Conservation (phyloP, 1,140 invertebrate species). For the Parasteatoda tepidariorum region DNA sequence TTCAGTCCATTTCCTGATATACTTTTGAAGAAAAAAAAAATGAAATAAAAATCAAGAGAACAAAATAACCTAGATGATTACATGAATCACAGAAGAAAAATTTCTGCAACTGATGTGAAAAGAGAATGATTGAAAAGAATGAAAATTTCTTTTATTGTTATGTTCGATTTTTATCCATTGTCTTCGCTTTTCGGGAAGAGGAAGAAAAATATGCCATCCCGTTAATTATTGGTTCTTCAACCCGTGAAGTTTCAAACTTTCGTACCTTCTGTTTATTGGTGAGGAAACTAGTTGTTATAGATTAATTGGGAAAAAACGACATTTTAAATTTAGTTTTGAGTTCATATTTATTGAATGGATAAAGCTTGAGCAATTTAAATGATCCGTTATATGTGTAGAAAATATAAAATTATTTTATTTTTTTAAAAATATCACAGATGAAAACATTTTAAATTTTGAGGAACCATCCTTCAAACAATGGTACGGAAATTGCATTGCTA, state of each 20-base stretch:
- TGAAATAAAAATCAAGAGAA: neutral
- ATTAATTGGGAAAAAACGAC: no score
- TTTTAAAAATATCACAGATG: no score
- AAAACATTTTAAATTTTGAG: no score
- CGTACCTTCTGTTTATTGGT: no score
- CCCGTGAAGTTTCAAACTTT: neutral
- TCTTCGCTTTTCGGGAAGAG: neutral
- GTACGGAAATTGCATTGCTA: no score
- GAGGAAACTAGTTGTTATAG: no score
- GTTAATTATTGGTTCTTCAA: neutral
- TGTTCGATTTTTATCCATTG: neutral
- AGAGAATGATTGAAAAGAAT: constrained; percentile 27
- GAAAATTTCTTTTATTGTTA: neutral
- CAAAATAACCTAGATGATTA: constrained; percentile 43
- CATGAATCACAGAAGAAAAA: constrained; percentile 49
- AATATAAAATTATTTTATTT: no score
- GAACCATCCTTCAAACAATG: no score
- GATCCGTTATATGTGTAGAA: no score
- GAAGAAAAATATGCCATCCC: neutral
- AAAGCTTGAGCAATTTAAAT: no score
- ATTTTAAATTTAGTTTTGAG: no score
- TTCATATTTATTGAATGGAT: no score
- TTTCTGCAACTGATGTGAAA: constrained; percentile 19
- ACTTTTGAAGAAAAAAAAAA: neutral
- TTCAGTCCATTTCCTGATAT: constrained; percentile 29